Evolutionary conservation across 92 coral and sea anemone species (phyloP).

Genomic region (Galaxea fascicularis): DNA sequence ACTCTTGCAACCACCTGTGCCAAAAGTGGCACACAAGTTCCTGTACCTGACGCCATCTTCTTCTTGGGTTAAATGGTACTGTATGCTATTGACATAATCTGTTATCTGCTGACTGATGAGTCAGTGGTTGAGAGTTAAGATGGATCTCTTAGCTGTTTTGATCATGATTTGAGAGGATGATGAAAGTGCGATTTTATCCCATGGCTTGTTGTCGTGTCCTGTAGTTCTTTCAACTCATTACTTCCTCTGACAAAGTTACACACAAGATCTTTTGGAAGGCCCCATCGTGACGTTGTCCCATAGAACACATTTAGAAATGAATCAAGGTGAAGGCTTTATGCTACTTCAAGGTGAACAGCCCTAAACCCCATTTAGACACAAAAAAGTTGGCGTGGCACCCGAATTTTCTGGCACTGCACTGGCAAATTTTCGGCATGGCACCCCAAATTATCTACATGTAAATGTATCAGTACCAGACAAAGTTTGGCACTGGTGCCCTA

Average conservation of each 20-base stretch:
- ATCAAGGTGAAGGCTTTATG: constrained; percentile 48
- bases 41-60: constrained; percentile 50
- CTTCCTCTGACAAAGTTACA: constrained; percentile 54
- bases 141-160: constrained; percentile 47
- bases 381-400: too few species aligned
- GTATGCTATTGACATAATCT: constrained; percentile 17
- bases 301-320: constrained; percentile 50
- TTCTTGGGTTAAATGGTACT: constrained; percentile 52
- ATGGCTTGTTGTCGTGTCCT: constrained; percentile 29
- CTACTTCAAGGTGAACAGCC: constrained; percentile 60
- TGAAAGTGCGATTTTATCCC: constrained; percentile 56
- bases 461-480: too few species aligned
- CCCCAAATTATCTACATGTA: too few species aligned
- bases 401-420: too few species aligned
- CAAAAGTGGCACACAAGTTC: constrained; percentile 47
- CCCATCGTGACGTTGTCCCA: constrained; percentile 46
- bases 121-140: constrained; percentile 52
- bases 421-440: too few species aligned
- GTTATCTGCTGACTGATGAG: constrained; percentile 61
- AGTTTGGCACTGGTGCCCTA: too few species aligned
- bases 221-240: constrained; percentile 41
- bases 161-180: constrained; percentile 39
- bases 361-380: constrained; percentile 25
- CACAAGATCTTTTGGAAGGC: constrained; percentile 39
- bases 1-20: constrained; percentile 60